Conservation (phyloP, 92 coral and sea anemone genomes). For the Epizoanthus ramosus region DNA sequence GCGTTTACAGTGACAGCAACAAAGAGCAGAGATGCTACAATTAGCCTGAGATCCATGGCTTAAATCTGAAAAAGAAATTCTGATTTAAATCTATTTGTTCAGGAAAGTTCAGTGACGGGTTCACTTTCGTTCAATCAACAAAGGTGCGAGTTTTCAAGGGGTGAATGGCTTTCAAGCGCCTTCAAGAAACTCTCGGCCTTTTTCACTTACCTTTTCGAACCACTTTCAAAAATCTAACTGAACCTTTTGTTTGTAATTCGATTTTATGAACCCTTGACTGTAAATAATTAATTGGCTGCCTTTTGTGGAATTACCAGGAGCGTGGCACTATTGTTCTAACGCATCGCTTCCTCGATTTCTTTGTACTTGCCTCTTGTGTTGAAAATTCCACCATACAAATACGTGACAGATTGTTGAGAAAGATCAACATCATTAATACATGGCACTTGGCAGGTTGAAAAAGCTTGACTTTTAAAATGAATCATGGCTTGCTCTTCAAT, state of each 20-base stretch:
- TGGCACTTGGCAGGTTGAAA: constrained; percentile 17
- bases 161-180: not conserved
- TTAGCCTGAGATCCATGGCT: constrained; percentile 87
- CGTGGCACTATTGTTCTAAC: constrained; percentile 46
- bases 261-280: constrained; percentile 38
- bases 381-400: constrained; percentile 17
- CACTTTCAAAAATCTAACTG: constrained; percentile 43
- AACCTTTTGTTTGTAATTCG: constrained; percentile 32
- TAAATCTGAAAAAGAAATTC: constrained; percentile 50
- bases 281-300: constrained; percentile 29
- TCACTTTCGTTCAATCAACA: not conserved
- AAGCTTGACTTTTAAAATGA: not conserved
- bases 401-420: constrained; percentile 9
- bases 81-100: constrained; percentile 14
- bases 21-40: constrained; percentile 82
- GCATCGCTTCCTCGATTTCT: constrained; percentile 20
- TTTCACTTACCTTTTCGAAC: constrained; percentile 39
- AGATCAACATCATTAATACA: constrained; percentile 27
- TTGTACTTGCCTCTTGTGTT: constrained; percentile 16
- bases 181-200: not conserved
- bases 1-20: constrained; percentile 75
- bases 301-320: constrained; percentile 26
- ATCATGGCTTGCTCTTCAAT: not conserved
- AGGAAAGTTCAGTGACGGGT: not conserved
- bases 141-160: not conserved